Evolutionary conservation across 2,888 invertebrate genomes (phyloP), one percentile per base, ranked within the genome.

Genomic region (Stictocephala bisonia): DNA sequence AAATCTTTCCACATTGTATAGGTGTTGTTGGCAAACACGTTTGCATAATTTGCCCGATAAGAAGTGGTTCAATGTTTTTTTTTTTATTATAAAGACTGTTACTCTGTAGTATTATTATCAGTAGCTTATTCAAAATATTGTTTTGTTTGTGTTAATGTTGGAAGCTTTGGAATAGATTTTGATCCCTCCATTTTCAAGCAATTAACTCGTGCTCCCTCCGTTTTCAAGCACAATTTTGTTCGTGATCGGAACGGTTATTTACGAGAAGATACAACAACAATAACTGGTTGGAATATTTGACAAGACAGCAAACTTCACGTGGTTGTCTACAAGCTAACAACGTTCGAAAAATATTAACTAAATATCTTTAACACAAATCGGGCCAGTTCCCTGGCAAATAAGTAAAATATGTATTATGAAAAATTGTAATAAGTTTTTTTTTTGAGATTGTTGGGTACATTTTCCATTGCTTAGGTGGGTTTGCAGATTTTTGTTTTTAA

Each of bases 1-100:
- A 73, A 72, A n/a, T n/a, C 68, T 79, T 78, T 72, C 75, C 79
- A 40, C 77, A 79, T 64, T 79, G 79, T 71, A 58, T 79, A 60
- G 77, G 78, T n/a, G 79, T 78, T 20, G 74, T 79, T 71, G 77
- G 77, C 22, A 79, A 79, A 67, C 78, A 78, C 67, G 60, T 79
- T 27, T 75, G 78, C 29, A 74, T 79, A 60, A 69, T 69, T 27
- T 71, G 74, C 48, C 78, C 78, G 20, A 22, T 51, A 20, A 71
- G 74, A 69, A 75, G 77, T 77, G 79, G 78, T 24, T 79, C 77
- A 20, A 78, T 78, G 78, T 78, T 74, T 71, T 78, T 60, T 6
- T 20, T 9, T 41, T 66, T 41, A 66, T 13, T 66, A 66, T 24
- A 66, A 70, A 70, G 56, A 40, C 6, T 70, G 35, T 70, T 70